Evolutionary conservation across 1,140 invertebrate species (phyloP), one percentile per base, ranked within the genome.

Genomic region (Lerema accius): DNA sequence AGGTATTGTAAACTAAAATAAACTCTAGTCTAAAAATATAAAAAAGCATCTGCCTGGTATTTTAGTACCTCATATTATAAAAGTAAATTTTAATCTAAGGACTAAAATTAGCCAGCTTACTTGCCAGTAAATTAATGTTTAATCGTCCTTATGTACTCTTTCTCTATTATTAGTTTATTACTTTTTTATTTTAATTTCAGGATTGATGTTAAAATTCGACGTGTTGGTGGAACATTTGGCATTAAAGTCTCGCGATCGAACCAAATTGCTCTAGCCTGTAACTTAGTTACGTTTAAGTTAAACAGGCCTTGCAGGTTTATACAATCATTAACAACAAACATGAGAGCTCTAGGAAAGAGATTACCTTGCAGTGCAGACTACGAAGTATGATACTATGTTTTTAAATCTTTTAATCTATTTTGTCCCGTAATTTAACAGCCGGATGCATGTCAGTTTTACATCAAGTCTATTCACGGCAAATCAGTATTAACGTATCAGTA

Each of bases 341-440:
- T 95, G 93, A 90, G 86, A 17, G 73, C 91, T 11, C 69, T 94
- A 0, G 95, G 95, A 0, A 95, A 95, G 72, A 82, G 95, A 67
- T 76, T 87, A 16, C 90, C 93, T 0, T 87, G 86, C 28, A 80
- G 84, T 10, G 78, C 86, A 14, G 91, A 94, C 58, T 96, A 95
- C 73, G 93, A 95, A 79, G 93, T 94, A 82, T 7, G 23, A 32
- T 0, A 55, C 40, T 58, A 39, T 35, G 16, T 15, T 45, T 16
- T 19, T 16, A 10, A 19, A 17, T 17, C 11, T 11, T 7, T 11
- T 10, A 15, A 50, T 14, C 13, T 15, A 32, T 4, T n/a, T n/a
- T n/a, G n/a, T n/a, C n/a, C n/a, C n/a, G n/a, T n/a, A n/a, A n/a
- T n/a, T n/a, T n/a, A n/a, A n/a, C n/a, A n/a, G n/a, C n/a, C n/a